Evolutionary conservation across 53 echinoderm and acorn worm species (phyloP).

Genomic region (Stichopus horrens): DNA sequence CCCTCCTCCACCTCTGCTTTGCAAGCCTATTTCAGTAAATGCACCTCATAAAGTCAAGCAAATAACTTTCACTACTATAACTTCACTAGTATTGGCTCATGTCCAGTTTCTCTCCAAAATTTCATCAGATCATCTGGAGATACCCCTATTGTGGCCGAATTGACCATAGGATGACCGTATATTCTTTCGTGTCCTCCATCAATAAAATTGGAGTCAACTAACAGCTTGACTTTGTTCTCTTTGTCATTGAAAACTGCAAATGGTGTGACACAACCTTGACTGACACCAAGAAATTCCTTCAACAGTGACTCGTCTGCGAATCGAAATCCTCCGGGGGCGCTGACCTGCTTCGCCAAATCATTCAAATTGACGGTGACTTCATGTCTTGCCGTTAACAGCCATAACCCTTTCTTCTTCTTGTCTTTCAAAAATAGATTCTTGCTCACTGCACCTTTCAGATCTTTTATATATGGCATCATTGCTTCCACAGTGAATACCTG

Average conservation of each 20-base stretch:
- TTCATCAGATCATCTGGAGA: slow-evolving; percentile 80
- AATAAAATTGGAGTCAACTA: slow-evolving; percentile 69
- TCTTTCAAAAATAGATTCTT: slow-evolving; percentile 93
- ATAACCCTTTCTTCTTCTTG: slow-evolving; percentile 83
- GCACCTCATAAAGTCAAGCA: no score
- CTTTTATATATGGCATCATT: slow-evolving; percentile 83
- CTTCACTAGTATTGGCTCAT: slow-evolving; percentile 73
- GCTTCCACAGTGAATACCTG: slow-evolving; percentile 95
- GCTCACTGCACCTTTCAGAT: slow-evolving; percentile 61
- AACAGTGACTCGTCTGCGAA: slow-evolving; percentile 84
- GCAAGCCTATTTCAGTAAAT: no score
- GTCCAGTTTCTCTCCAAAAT: slow-evolving; percentile 72
- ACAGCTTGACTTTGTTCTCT: slow-evolving; percentile 69
- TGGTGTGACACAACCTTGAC: slow-evolving; percentile 89
- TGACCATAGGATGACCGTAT: slow-evolving; percentile 83
- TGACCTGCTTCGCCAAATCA: slow-evolving; percentile 72
- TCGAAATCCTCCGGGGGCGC: slow-evolving; percentile 88
- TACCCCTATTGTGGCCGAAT: slow-evolving; percentile 75
- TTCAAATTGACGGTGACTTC: slow-evolving; percentile 61
- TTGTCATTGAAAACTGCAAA: slow-evolving; percentile 84
- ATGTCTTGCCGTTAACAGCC: slow-evolving; percentile 74
- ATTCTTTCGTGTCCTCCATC: slow-evolving; percentile 71
- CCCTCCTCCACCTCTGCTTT: no score
- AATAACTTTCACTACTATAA: slow-evolving; percentile 41
- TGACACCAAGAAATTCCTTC: slow-evolving; percentile 79